Evolutionary conservation across 1,140 invertebrate species (phyloP).

Genomic region (Drosophila oshimai): DNA sequence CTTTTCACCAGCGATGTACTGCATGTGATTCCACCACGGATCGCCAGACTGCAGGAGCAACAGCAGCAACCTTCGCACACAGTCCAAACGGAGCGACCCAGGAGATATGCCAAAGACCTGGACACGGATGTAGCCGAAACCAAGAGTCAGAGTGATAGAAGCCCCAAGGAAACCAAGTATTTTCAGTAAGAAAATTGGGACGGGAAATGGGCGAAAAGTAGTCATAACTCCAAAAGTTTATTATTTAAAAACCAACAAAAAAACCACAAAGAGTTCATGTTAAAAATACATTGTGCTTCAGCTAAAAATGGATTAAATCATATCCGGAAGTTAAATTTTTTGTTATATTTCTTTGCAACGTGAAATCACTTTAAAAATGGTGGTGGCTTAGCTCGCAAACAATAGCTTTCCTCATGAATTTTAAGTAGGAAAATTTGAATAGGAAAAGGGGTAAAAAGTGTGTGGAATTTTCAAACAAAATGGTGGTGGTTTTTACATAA

Average conservation of each 20-base stretch:
- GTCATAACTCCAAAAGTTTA: too few species aligned
- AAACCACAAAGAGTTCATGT: too few species aligned
- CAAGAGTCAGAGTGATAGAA: not conserved
- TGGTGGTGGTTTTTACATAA: constrained; percentile 11
- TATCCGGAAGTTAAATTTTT: not conserved
- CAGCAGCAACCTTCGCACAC: constrained; percentile 39
- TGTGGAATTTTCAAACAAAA: not conserved
- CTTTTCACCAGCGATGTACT: constrained; percentile 66
- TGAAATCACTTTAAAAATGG: not conserved
- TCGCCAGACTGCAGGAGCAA: constrained; percentile 25
- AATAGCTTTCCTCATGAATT: not conserved
- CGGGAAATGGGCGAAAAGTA: not conserved
- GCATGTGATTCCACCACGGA: constrained; percentile 56
- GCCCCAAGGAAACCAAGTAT: constrained; percentile 50
- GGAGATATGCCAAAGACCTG: constrained; percentile 19
- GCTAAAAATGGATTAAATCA: not conserved
- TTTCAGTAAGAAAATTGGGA: constrained; percentile 37
- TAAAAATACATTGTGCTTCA: too few species aligned
- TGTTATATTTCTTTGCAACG: too few species aligned
- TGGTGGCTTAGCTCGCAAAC: constrained; percentile 5
- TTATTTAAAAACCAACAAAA: too few species aligned
- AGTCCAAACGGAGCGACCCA: constrained; percentile 26
- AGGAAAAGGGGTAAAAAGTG: constrained; percentile 15
- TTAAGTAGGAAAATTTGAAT: not conserved
- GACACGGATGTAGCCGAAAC: constrained; percentile 40